Percentiles rank a stretch among this genome's conserved stretches.
Conservation (phyloP, 2,797 vertebrate species). For the Phrynocephalus guinanensis region DNA sequence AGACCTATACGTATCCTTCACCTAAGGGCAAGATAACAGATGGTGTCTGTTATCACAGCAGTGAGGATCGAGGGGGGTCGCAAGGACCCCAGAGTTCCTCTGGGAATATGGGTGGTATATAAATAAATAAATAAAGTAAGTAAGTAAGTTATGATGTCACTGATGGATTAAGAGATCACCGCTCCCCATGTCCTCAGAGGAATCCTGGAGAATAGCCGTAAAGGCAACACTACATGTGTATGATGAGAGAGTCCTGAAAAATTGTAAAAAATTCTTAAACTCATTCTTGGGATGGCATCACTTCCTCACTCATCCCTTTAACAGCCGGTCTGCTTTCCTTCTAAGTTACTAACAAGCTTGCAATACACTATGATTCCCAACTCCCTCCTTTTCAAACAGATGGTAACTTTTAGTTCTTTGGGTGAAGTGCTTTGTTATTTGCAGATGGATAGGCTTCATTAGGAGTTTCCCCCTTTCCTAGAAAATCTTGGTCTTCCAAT, state of each 20-base stretch:
- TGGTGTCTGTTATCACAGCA: background rate
- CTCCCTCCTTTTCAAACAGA: background rate
- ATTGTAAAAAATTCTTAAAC: background rate
- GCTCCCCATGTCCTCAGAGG: background rate
- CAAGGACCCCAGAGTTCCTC: background rate
- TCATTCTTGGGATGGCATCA: background rate
- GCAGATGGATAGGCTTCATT: background rate
- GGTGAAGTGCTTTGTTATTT: background rate
- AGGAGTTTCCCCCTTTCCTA: background rate
- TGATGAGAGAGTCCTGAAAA: background rate
- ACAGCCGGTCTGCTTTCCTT: background rate
- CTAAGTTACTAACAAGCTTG: background rate
- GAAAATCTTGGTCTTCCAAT: background rate
- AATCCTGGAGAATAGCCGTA: background rate
- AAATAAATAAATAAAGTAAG: too few species aligned
- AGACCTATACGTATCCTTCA: background rate
- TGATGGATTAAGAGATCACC: background rate
- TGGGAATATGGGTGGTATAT: too few species aligned
- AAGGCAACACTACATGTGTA: background rate
- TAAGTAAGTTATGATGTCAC: background rate
- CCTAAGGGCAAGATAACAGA: too few species aligned
- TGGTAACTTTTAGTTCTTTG: background rate
- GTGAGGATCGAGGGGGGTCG: fast-evolving
- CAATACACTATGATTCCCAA: background rate
- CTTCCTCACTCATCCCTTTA: background rate